Evolutionary conservation across 2,888 invertebrate species (phyloP), one percentile per base, ranked within the genome.

Genomic region (Agrenia bidenticulata): DNA sequence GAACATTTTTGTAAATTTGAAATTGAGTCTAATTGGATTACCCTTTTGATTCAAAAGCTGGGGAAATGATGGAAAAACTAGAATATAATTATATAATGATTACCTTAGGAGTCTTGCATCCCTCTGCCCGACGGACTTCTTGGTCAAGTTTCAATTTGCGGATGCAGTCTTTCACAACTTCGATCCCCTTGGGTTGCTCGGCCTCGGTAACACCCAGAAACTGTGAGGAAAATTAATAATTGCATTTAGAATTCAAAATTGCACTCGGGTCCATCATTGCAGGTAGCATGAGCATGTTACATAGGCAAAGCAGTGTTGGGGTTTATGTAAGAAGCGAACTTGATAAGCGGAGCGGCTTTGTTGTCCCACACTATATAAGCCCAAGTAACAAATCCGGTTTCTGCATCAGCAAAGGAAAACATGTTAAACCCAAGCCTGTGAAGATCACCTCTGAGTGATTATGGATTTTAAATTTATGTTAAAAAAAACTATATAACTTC

Each of bases 121-220:
- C 89, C 42, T 80, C 78, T 78, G 94, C 91, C 79, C 94, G 93
- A 79, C 90, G 89, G 77, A 95, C 83, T 79, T 94, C 94, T 78
- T 95, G 92, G 70, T 89, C 90, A 81, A 97, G 95, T 82, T 94
- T 92, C 75, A 98, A 84, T 79, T 96, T 95, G 77, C 94, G 88
- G 78, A 98, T 97, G 61, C 96, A 96, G 79, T 97, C 97, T 81
- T 95, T 95, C 7, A 98, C 95, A 51, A 97, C 93, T 80, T 97
- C 95, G 76, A 95, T 96, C 74, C 98, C 98, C 83, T 98, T 97
- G 24, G 97, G 92, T 81, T 94, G 91, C 77, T 95, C 94, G 61
- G 98, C 98, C 78, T 91, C 90, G 58, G 92, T 92, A 79, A 91
- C 92, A 77, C 98, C 98, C 80, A 95, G 86, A 85, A 94, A 95